phyloP scores from a whole-genome alignment of 2,888 invertebrate genomes.

The Stomorhina lunata region DNA sequence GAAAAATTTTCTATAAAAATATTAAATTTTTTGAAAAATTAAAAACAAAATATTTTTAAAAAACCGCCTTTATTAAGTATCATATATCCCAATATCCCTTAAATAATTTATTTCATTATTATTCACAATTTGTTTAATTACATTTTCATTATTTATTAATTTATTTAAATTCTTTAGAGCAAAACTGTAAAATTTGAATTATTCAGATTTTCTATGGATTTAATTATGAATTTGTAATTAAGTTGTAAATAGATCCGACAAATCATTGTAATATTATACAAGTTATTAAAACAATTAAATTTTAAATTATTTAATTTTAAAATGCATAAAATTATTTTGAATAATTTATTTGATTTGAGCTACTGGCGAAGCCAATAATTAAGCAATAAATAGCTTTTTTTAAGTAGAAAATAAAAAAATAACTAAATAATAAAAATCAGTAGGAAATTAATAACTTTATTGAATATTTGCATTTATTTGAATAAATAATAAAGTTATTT shows the following conservation, averaged over 20 bases:
- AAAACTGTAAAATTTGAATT: not conserved
- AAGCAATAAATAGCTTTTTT: not conserved
- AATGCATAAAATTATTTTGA: too few species aligned
- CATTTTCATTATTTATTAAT: not conserved
- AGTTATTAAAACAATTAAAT: too few species aligned
- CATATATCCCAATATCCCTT: too few species aligned
- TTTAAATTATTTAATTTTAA: too few species aligned
- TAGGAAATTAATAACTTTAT: slow-evolving; percentile 25
- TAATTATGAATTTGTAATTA: not conserved
- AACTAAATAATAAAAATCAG: slow-evolving; percentile 2
- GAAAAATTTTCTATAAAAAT: too few species aligned
- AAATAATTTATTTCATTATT: not conserved
- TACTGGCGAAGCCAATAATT: too few species aligned
- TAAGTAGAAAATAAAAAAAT: not conserved
- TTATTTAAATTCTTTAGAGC: not conserved
- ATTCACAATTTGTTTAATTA: not conserved
- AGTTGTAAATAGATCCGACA: not conserved
- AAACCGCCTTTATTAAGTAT: too few species aligned
- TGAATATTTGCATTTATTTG: slow-evolving; percentile 30
- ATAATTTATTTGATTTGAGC: too few species aligned
- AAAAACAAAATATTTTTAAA: too few species aligned
- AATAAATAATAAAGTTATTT: too few species aligned
- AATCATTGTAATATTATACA: not conserved
- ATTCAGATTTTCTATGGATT: not conserved
- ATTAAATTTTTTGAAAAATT: too few species aligned